Evolutionary conservation across 2,113 vertebrate genomes (phyloP).

Genomic region (Pseudorhombus dupliciocellatus): DNA sequence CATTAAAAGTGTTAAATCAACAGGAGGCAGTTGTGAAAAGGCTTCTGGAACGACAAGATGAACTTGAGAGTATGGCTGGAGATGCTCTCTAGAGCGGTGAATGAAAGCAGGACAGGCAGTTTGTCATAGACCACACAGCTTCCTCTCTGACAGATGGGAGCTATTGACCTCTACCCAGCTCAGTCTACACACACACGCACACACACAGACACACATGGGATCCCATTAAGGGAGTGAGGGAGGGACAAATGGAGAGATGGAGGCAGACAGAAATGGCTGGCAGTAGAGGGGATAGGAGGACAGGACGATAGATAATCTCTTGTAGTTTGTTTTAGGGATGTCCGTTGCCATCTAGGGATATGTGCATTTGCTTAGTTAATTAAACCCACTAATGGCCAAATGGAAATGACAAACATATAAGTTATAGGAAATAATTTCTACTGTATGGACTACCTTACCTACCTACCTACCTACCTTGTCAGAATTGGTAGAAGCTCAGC

Average conservation of each 20-base stretch:
- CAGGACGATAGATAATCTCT: slow-evolving; percentile 1
- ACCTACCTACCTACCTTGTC: too few species aligned
- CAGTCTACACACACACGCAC: not conserved
- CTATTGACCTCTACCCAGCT: slow-evolving; percentile 41
- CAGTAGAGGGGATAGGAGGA: not conserved
- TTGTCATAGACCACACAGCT: slow-evolving; percentile 41
- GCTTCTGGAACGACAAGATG: too few species aligned
- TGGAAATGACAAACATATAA: too few species aligned
- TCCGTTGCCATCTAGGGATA: not conserved
- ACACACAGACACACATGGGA: slow-evolving; percentile 10
- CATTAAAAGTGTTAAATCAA: too few species aligned
- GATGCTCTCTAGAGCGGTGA: slow-evolving; percentile 17
- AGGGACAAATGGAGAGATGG: slow-evolving; percentile 18
- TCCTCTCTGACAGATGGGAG: slow-evolving; percentile 48
- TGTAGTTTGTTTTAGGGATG: not conserved
- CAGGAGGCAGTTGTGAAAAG: too few species aligned
- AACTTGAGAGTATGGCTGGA: not conserved
- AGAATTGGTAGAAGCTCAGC: too few species aligned
- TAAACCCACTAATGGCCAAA: too few species aligned
- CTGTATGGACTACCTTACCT: too few species aligned
- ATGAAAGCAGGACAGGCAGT: slow-evolving; percentile 14
- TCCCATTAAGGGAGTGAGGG: slow-evolving; percentile 27
- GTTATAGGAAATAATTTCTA: too few species aligned
- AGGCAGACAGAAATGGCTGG: not conserved
- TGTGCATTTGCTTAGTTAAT: too few species aligned